Conservation (phyloP, 2,797 vertebrate species). For the Scolopax bukidnonensis region DNA sequence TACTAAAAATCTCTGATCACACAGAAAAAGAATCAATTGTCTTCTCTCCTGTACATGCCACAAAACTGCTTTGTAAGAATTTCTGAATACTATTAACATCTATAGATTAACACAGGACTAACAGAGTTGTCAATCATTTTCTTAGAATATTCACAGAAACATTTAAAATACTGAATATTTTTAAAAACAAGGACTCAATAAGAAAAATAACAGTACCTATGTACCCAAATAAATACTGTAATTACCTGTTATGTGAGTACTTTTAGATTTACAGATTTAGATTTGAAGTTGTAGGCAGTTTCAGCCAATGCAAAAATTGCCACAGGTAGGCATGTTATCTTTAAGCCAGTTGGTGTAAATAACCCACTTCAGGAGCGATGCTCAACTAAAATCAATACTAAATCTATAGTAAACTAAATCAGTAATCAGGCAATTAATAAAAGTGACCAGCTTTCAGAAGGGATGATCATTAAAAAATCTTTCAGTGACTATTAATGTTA, state of each 20-base stretch:
- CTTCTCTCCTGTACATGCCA: background rate
- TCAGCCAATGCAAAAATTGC: background rate
- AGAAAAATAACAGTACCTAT: background rate
- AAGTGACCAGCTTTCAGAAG: background rate
- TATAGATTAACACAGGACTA: background rate
- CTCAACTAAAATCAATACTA: background rate
- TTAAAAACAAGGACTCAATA: background rate
- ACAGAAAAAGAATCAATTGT: background rate
- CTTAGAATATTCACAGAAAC: background rate
- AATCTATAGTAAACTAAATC: background rate
- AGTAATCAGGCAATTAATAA: background rate
- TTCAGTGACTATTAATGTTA: background rate
- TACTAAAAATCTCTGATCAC: background rate
- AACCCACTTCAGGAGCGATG: fast-evolving
- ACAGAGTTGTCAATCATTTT: background rate
- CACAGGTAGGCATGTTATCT: fast-evolving
- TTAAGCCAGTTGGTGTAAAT: background rate
- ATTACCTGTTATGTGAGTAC: background rate
- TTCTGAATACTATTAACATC: background rate
- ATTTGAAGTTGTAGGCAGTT: background rate
- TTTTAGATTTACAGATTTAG: background rate
- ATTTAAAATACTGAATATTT: background rate
- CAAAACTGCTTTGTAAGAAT: background rate
- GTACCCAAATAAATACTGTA: background rate
- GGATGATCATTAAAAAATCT: background rate